phyloP scores from a whole-genome alignment of 2,797 vertebrate species.

The Characodon lateralis region DNA sequence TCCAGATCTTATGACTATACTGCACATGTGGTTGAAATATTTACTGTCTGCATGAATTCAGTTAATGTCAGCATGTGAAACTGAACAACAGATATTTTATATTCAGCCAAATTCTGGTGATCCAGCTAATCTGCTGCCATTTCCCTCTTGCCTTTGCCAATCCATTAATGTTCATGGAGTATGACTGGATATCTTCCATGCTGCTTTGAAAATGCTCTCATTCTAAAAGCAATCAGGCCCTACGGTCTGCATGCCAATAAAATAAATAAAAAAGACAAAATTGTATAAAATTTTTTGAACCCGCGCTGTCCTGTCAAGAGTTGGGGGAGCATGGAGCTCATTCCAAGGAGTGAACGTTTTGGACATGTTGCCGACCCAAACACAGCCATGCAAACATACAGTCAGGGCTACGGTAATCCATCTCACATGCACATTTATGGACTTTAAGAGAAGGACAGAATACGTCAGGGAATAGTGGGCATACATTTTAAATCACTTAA shows the following conservation, averaged over 20 bases:
- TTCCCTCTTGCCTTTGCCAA: background rate
- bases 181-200: background rate
- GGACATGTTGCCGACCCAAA: background rate
- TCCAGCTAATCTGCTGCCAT: background rate
- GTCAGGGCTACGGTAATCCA: background rate
- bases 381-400: background rate
- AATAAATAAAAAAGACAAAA: background rate
- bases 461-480: background rate
- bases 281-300: background rate
- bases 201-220: background rate
- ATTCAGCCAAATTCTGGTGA: background rate
- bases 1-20: background rate
- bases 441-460: background rate
- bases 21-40: background rate
- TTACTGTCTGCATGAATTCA: background rate
- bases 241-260: background rate
- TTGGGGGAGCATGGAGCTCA: background rate
- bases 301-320: background rate
- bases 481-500: background rate
- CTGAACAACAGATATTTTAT: constrained; percentile 2
- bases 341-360: background rate
- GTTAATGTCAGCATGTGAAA: constrained; percentile 3
- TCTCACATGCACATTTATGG: background rate
- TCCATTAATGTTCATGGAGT: background rate
- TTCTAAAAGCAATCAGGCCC: background rate